phyloP scores from a whole-genome alignment of 1,140 invertebrate genomes.

The Hypsibius dujardini region DNA sequence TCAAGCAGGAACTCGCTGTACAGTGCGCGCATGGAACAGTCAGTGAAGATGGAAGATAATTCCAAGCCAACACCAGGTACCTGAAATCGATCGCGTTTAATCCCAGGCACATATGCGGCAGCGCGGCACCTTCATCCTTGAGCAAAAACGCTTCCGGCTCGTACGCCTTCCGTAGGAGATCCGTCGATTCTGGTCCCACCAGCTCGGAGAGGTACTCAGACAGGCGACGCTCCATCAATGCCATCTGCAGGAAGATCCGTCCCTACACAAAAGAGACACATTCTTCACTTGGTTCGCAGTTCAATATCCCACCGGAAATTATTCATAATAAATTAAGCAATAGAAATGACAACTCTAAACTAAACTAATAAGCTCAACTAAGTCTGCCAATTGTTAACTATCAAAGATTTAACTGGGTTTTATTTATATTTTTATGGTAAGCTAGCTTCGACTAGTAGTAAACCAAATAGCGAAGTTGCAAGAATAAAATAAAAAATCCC shows the following conservation, averaged over 20 bases:
- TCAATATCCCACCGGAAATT: no score
- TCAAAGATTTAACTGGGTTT: no score
- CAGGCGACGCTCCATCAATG: slow-evolving; percentile 7
- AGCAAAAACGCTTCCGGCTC: background rate
- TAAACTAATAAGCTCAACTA: no score
- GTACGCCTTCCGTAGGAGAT: background rate
- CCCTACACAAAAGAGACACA: background rate
- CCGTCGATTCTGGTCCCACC: background rate
- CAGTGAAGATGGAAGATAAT: no score
- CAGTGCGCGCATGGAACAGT: no score
- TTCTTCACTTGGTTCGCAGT: background rate
- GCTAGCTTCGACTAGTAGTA: no score
- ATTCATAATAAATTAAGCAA: no score
- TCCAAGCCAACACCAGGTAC: background rate
- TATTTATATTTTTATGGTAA: no score
- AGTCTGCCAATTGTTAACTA: no score
- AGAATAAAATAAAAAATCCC: no score
- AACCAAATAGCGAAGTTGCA: no score
- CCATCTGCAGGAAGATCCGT: slow-evolving; percentile 8
- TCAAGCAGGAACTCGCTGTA: background rate
- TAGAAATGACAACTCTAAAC: no score
- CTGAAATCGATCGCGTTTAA: slow-evolving; percentile 12
- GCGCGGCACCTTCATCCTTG: background rate
- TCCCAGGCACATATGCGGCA: slow-evolving; percentile 13
- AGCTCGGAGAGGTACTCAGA: background rate